Percentiles rank a stretch among this genome's conserved stretches.
Evolutionary conservation across 2,888 invertebrate species (phyloP).

Genomic region (Drosophila vallismaia): DNA sequence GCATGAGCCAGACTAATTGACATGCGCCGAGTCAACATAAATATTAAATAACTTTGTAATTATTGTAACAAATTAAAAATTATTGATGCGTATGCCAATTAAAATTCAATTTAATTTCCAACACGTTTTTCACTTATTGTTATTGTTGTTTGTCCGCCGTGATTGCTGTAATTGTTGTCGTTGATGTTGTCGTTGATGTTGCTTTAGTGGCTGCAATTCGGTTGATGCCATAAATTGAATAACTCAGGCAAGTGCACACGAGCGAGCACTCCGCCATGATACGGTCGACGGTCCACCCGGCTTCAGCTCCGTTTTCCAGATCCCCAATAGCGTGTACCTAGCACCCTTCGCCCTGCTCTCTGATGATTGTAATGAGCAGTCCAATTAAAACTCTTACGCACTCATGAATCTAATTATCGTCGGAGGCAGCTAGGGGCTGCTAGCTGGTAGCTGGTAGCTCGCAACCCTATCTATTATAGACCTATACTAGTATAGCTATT

Average conservation of each 20-base stretch:
- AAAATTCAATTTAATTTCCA: conserved; percentile 65
- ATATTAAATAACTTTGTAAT: conserved; percentile 68
- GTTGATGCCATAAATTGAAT: conserved; percentile 48
- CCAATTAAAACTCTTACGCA: conserved; percentile 69
- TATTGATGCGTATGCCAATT: conserved; percentile 69
- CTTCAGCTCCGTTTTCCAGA: conserved; percentile 7
- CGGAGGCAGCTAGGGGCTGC: conserved; percentile 1
- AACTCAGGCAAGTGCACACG: conserved; percentile 54
- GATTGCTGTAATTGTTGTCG: conserved; percentile 39
- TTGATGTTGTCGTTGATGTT: conserved; percentile 18
- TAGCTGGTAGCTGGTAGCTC: not conserved
- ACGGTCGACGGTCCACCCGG: conserved; percentile 9
- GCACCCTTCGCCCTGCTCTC: conserved; percentile 35
- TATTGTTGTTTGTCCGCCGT: conserved; percentile 17
- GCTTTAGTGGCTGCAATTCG: conserved; percentile 46
- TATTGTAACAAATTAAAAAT: conserved; percentile 55
- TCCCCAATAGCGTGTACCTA: not conserved
- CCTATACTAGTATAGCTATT: not conserved
- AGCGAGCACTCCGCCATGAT: conserved; percentile 38
- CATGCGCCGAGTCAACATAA: conserved; percentile 55
- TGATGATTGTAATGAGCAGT: conserved; percentile 64
- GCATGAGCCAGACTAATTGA: conserved; percentile 62
- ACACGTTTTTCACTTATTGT: conserved; percentile 32
- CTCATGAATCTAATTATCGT: conserved; percentile 58
- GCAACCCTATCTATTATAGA: no score